Evolutionary conservation across 2,113 vertebrate species (phyloP), one percentile per base, ranked within the genome.

Genomic region (Chlorodrepanis virens): DNA sequence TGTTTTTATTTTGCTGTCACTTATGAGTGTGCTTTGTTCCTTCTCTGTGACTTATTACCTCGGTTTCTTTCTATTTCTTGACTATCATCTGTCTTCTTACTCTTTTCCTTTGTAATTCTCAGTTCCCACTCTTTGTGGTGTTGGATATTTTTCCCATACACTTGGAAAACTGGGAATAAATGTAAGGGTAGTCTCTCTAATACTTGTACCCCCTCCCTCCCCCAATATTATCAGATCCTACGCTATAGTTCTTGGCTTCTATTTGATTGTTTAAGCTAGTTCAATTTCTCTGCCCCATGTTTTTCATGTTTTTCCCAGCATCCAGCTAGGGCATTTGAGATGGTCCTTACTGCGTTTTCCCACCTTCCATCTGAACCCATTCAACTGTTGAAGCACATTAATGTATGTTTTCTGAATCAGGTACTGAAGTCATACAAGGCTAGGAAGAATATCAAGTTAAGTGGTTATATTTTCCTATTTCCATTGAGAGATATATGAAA

Each of bases 151-250:
- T 74, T 11, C 44, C 35, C 14, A 35, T 27, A 49, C 6, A 37
- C 8, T 52, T 87, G 44, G 10, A 83, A 78, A 25, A 79, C 23
- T 87, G 50, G 24, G 14, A 76, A 59, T 79, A 59, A 82, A 76
- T 49, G 10, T 37, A 82, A 53, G 7, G 12, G 49, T 68, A 64
- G 21, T 76, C 15, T 60, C 33, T 81, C n/a, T 54, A 68, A 35
- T 25, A 49, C 60, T 68, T 21, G 23, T 27, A 21, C 33, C 5
- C 7, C 8, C 5, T 1, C 5, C 9, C 3, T 5, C 4, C 4
- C 2, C 20, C 16, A 60, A 9, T 60, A 37, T 28, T 47, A 52
- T 39, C 35, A 83, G 23, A 12, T 69, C 29, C 83, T 90, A 29
- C 4, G 11, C 12, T 69, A 1, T 11, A 68, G 49, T 72, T 79